Conservation (phyloP, 30 jellyfish, hydroid and myxozoan species). For the Pelagia noctiluca region DNA sequence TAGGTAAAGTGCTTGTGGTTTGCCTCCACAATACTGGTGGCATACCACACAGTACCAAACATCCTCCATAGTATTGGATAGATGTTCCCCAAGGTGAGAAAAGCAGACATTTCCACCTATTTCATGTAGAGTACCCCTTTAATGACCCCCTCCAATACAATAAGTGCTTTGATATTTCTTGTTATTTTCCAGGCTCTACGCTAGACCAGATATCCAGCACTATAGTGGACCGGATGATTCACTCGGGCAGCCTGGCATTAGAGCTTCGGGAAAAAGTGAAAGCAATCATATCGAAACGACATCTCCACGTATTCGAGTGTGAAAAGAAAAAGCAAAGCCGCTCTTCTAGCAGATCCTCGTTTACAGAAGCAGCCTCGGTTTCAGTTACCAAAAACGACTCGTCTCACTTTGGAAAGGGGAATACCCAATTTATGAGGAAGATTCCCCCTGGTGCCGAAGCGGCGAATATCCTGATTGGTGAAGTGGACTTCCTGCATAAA, state of each 20-base stretch:
- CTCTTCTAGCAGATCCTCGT: constrained; percentile 48
- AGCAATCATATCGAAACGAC: constrained; percentile 63
- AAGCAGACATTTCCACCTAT: no score
- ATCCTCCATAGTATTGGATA: no score
- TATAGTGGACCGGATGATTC: constrained; percentile 57
- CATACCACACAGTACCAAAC: no score
- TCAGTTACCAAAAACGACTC: constrained; percentile 45
- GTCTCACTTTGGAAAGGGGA: constrained; percentile 53
- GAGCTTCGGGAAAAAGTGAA: constrained; percentile 69
- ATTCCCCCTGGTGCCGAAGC: constrained; percentile 98
- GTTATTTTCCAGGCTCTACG: no score
- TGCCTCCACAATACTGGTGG: no score
- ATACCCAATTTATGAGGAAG: constrained; percentile 76
- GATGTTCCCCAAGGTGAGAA: no score
- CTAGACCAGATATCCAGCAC: constrained; percentile 65
- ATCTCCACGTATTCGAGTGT: constrained; percentile 60
- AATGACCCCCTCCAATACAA: no score
- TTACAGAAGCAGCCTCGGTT: constrained; percentile 16
- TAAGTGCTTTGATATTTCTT: no score
- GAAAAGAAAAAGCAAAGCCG: constrained; percentile 57
- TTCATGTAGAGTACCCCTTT: no score
- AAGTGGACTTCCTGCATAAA: constrained; percentile 85
- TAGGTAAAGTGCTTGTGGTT: no score
- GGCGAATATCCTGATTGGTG: constrained; percentile 92
- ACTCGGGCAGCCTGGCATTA: constrained; percentile 64